Base-by-base conservation (phyloP, 2,888 invertebrate genomes). In the Pristionchus maxplancki region DNA sequence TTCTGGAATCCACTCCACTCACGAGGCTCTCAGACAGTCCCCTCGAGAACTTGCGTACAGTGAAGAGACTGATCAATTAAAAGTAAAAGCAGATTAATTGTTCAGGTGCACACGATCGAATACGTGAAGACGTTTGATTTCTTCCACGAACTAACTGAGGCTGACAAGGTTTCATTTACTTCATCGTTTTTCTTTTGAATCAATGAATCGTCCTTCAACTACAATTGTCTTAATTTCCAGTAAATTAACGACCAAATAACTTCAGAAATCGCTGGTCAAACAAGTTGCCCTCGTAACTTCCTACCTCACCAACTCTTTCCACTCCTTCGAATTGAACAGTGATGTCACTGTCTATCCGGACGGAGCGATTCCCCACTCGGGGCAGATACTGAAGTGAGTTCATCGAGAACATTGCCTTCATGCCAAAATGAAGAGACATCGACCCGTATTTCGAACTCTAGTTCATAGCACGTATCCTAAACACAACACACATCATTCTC, bases 331-430 rank as follows among this genome's bases (percentile, higher is more conserved):
- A 40, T 89, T 90, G 20, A 91, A 91, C 6, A 89, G 74, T 53
- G 90, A 90, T 28, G 53, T 71, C 3, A 89, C 90, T 40, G 15
- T 91, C 20, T 89, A 91, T 58, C 91, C 92, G 0, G 92, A 92
- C 88, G 92, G 92, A 40, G 90, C 91, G 1, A 86, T 58, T 28
- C 91, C 91, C 8, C 90, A 87, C 40, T 34, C 37, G 15, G 86
- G 86, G 17, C 31, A 58, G n/a, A 37, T 87, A 17, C 71, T 53
- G 17, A 5, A 40, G 64, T 85, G 64, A 40, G 85, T 85, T 15
- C 3, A 31, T 31, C 31, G 34, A n/a, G n/a, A n/a, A n/a, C n/a
- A n/a, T n/a, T n/a, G n/a, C n/a, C n/a, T n/a, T n/a, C n/a, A n/a
- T n/a, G n/a, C n/a, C n/a, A n/a, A n/a, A n/a, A n/a, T n/a, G n/a